phyloP scores from a whole-genome alignment of 2,113 vertebrate species.

The Spea bombifrons region DNA sequence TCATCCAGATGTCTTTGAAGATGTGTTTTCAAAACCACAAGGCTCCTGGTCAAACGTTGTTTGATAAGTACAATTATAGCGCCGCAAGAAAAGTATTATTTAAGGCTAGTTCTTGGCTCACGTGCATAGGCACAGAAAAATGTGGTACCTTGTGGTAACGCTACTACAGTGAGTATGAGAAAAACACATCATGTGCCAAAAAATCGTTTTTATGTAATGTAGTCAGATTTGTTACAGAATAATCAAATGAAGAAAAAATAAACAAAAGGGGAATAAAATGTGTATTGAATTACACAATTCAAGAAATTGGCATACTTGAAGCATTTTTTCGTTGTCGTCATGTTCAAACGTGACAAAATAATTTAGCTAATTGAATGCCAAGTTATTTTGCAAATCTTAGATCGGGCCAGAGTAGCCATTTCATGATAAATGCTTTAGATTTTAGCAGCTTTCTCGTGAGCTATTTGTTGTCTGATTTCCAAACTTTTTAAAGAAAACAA shows the following conservation, averaged over 20 bases:
- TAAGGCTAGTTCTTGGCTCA: background rate
- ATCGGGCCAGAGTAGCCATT: conserved; percentile 32
- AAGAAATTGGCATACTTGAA: conserved; percentile 26
- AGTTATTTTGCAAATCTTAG: conserved; percentile 20
- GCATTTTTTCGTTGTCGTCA: conserved; percentile 44
- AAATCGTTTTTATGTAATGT: conserved; percentile 8
- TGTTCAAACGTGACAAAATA: conserved; percentile 44
- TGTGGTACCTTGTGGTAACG: background rate
- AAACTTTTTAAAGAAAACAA: conserved; percentile 29
- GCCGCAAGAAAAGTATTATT: conserved; percentile 9
- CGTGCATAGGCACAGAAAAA: background rate
- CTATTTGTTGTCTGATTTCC: conserved; percentile 12
- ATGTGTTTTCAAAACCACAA: conserved; percentile 28
- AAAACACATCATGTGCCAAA: background rate
- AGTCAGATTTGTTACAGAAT: conserved; percentile 28
- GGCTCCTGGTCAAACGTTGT: conserved; percentile 15
- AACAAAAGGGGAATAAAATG: conserved; percentile 41
- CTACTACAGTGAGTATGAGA: background rate
- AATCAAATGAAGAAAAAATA: conserved; percentile 34
- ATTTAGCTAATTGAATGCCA: conserved; percentile 31
- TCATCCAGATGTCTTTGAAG: conserved; percentile 16
- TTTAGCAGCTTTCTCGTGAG: conserved; percentile 1
- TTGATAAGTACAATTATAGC: conserved; percentile 16
- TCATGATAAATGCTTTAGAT: conserved; percentile 33
- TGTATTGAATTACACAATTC: conserved; percentile 35